phyloP scores from a whole-genome alignment of 1,140 invertebrate genomes.

The Ridgeia piscesae region DNA sequence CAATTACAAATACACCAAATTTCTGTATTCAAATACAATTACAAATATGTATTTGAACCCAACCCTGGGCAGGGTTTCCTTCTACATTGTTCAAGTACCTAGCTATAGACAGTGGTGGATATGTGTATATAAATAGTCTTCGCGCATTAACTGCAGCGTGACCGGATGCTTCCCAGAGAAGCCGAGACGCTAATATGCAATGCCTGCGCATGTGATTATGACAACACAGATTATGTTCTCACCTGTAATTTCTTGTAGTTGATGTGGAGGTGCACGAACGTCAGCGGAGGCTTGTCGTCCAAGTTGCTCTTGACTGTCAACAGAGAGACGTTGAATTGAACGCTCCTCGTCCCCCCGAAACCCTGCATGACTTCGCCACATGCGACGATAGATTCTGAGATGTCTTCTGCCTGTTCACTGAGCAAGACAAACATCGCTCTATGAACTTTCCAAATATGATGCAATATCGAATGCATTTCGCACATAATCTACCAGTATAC shows the following conservation, averaged over 20 bases:
- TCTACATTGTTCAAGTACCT: too few relatives aligned
- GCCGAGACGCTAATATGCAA: too few relatives aligned
- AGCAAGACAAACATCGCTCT: background rate
- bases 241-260: slow-evolving; percentile 37
- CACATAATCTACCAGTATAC: background rate
- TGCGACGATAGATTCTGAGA: background rate
- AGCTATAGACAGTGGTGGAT: too few relatives aligned
- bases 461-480: background rate
- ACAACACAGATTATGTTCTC: background rate
- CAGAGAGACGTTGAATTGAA: background rate
- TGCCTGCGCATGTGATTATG: too few relatives aligned
- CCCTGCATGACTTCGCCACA: background rate
- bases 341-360: background rate
- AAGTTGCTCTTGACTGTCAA: background rate
- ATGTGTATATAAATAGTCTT: too few relatives aligned
- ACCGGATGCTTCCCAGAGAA: too few relatives aligned
- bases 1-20: too few relatives aligned
- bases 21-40: too few relatives aligned
- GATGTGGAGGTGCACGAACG: slow-evolving; percentile 36
- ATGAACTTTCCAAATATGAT: background rate
- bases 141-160: too few relatives aligned
- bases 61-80: too few relatives aligned
- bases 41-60: too few relatives aligned
- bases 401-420: background rate
- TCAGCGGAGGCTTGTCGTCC: slow-evolving; percentile 33